These are phyloP conservation scores for Potorous gilbertii DNA, from an alignment of 2,797 vertebrate species.

Conservation along the genomic window DNA sequence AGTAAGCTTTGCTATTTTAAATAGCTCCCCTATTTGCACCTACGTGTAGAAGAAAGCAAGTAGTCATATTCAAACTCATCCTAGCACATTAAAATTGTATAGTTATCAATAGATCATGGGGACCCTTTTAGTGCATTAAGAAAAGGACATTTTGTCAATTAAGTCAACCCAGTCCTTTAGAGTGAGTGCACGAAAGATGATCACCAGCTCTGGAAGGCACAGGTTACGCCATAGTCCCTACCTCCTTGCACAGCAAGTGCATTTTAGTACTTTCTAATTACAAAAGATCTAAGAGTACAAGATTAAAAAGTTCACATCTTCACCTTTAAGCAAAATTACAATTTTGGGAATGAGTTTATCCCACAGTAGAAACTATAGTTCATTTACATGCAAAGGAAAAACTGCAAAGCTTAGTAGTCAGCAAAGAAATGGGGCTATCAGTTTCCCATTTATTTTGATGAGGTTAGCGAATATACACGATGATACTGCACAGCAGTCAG, in stretches of 20 bases:
- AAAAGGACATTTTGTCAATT: slow-evolving; percentile 51
- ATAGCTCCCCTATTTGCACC: not conserved
- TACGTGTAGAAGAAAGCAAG: not conserved
- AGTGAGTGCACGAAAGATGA: slow-evolving; percentile 55
- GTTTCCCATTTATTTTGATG: slow-evolving; percentile 56
- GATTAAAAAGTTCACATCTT: slow-evolving; percentile 82
- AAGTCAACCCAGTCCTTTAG: slow-evolving; percentile 44
- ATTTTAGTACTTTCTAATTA: slow-evolving; percentile 82
- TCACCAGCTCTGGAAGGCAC: slow-evolving; percentile 84
- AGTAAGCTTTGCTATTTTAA: not conserved
- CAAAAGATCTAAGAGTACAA: slow-evolving; percentile 84
- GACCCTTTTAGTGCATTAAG: slow-evolving; percentile 58
- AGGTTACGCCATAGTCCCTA: slow-evolving; percentile 70
- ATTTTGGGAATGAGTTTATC: slow-evolving; percentile 66
- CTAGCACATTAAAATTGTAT: slow-evolving; percentile 56
- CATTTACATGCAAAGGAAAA: slow-evolving; percentile 65
- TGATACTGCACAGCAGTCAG: slow-evolving; percentile 70
- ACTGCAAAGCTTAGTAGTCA: slow-evolving; percentile 58
- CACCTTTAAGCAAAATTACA: slow-evolving; percentile 80
- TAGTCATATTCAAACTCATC: slow-evolving; percentile 51
- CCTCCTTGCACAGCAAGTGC: slow-evolving; percentile 80
- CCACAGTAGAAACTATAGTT: slow-evolving; percentile 56
- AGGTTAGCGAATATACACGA: slow-evolving; percentile 61
- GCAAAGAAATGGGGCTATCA: slow-evolving; percentile 23
- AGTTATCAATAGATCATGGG: slow-evolving; percentile 43